A percentile compares a stretch with the other conserved stretches of the same genome.
phyloP scores from a whole-genome alignment of 2,888 invertebrate genomes.

The Empis stercorea region DNA sequence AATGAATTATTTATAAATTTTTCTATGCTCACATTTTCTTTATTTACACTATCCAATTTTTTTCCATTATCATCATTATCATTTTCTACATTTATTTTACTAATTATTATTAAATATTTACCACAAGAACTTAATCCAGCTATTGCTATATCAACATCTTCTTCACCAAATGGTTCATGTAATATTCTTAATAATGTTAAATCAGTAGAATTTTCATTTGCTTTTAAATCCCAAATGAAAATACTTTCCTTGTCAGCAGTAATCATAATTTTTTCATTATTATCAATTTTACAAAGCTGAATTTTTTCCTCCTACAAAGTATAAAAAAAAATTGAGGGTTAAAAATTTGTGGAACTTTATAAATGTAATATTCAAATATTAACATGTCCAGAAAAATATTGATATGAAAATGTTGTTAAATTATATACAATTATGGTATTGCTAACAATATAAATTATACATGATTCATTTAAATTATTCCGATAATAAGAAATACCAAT shows the following conservation, averaged over 20 bases:
- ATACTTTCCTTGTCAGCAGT: constrained; percentile 4
- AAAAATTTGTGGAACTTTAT: no score
- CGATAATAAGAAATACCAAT: not conserved
- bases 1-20: constrained; percentile 21
- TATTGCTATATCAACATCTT: not conserved
- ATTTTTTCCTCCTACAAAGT: not conserved
- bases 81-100: not conserved
- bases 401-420: constrained; percentile 3
- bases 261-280: constrained; percentile 5
- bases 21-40: no score
- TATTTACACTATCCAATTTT: not conserved
- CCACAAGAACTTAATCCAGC: constrained; percentile 7
- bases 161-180: constrained; percentile 5
- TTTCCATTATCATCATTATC: not conserved
- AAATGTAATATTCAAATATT: constrained; percentile 1
- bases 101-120: constrained; percentile 6
- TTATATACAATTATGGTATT: constrained; percentile 6
- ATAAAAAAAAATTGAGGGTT: no score
- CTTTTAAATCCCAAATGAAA: constrained; percentile 7
- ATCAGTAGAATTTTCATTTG: not conserved
- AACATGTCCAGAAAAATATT: constrained; percentile 6
- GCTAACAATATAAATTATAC: constrained; percentile 4
- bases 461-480: not conserved
- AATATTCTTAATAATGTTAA: constrained; percentile 3
- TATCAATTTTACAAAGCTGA: not conserved